Percentiles rank a stretch among this genome's conserved stretches.
Conservation (phyloP, 2,888 invertebrate genomes). For the Epsilonema sp. region DNA sequence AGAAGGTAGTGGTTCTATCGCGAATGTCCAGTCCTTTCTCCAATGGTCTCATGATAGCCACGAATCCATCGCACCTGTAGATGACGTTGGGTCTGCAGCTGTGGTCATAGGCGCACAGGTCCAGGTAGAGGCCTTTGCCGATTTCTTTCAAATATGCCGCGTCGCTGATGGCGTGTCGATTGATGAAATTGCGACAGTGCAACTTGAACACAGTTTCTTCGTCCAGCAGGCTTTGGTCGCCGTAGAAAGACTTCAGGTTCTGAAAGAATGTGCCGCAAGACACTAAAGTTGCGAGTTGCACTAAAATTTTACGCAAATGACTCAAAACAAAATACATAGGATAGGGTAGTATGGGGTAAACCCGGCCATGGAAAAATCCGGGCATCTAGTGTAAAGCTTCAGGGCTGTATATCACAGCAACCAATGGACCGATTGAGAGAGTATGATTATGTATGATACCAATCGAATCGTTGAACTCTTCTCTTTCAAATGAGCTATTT, state of each 20-base stretch:
- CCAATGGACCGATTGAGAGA: too few species aligned
- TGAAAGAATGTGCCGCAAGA: too few species aligned
- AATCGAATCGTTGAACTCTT: too few species aligned
- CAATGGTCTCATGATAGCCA: conserved; percentile 19
- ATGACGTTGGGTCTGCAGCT: conserved; percentile 14
- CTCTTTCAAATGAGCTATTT: too few species aligned
- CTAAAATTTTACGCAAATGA: too few species aligned
- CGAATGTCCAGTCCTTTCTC: conserved; percentile 16
- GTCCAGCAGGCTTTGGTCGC: conserved; percentile 15
- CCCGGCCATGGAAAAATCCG: too few species aligned
- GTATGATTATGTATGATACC: too few species aligned
- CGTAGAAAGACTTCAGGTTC: conserved; percentile 18
- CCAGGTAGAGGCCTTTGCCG: conserved; percentile 27
- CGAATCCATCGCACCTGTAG: conserved; percentile 9
- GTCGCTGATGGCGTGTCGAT: conserved; percentile 27
- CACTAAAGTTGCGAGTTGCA: too few species aligned
- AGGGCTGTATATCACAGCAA: too few species aligned
- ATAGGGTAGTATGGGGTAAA: too few species aligned
- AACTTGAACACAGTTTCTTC: conserved; percentile 22
- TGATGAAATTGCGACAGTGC: conserved; percentile 26
- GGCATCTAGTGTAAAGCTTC: too few species aligned
- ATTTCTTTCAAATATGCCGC: conserved; percentile 21
- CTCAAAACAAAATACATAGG: too few species aligned
- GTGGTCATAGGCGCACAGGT: conserved; percentile 27
- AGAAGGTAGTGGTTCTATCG: conserved; percentile 20